Conservation (phyloP, 2,113 vertebrate species). For the Euleptes europaea region DNA sequence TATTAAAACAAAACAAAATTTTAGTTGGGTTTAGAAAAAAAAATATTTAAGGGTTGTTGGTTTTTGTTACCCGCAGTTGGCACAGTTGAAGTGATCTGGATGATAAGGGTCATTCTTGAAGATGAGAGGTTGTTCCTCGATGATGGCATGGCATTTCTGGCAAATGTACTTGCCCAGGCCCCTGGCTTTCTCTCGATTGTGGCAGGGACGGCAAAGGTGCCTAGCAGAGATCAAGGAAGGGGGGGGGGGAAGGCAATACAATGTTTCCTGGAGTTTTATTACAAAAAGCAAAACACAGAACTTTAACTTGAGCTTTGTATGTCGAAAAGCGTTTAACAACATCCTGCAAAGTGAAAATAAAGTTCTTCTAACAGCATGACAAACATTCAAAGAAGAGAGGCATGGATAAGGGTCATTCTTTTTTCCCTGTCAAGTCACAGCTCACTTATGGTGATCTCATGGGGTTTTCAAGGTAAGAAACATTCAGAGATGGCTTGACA, state of each 20-base stretch:
- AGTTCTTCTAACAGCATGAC: background rate
- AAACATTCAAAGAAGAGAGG: background rate
- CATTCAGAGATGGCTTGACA: too few relatives aligned
- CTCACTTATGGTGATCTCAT: too few relatives aligned
- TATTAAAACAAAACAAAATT: slow-evolving; percentile 8
- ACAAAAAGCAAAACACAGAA: background rate
- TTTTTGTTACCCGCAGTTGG: slow-evolving; percentile 90
- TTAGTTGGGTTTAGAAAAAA: background rate
- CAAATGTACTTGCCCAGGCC: slow-evolving; percentile 97
- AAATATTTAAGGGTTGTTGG: background rate
- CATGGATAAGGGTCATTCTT: too few relatives aligned
- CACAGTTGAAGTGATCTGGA: slow-evolving; percentile 98
- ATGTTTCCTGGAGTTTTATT: background rate
- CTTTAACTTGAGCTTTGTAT: slow-evolving; percentile 26
- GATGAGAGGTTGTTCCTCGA: slow-evolving; percentile 93
- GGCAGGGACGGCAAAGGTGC: slow-evolving; percentile 95
- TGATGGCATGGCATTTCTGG: slow-evolving; percentile 97
- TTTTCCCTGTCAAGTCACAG: too few relatives aligned
- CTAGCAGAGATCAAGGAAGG: slow-evolving; percentile 67
- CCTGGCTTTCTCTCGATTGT: slow-evolving; percentile 93
- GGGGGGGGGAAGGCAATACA: background rate
- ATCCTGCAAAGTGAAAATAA: slow-evolving; percentile 4
- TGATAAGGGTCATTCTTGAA: slow-evolving; percentile 99
- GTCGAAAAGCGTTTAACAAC: background rate
- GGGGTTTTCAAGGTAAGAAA: too few relatives aligned